These are phyloP conservation scores for Jaculus jaculus DNA, from an alignment of 2,113 vertebrate genomes.

Conservation along the genomic window DNA sequence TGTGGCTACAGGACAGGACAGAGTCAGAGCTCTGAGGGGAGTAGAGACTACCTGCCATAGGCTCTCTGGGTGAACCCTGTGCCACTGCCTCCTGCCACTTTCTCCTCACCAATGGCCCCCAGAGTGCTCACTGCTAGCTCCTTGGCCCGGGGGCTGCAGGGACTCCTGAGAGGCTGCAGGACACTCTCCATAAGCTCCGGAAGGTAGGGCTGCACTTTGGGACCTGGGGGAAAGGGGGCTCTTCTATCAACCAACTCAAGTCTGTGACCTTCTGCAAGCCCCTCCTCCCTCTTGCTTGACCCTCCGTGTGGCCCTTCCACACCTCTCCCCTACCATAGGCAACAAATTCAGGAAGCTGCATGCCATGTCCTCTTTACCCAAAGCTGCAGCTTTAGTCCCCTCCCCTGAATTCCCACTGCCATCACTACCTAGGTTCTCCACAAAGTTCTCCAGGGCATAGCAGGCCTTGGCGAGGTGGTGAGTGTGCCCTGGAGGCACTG, in stretches of 20 bases:
- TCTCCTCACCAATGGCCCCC: slow-evolving; percentile 90
- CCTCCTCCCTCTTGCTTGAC: background rate
- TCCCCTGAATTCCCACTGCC: background rate
- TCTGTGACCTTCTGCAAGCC: background rate
- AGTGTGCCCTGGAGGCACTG: slow-evolving; percentile 85
- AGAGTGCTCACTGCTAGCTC: slow-evolving; percentile 91
- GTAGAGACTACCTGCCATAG: rapidly evolving
- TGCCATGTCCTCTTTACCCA: background rate
- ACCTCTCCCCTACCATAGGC: background rate
- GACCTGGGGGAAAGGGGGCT: slow-evolving; percentile 77
- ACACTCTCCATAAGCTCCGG: slow-evolving; percentile 93
- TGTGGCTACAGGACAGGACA: slow-evolving; percentile 80
- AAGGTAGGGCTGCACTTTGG: slow-evolving; percentile 90
- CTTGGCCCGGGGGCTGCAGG: slow-evolving; percentile 87
- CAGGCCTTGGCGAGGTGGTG: slow-evolving; percentile 92
- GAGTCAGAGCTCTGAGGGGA: background rate
- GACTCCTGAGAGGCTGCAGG: slow-evolving; percentile 86
- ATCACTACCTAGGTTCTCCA: slow-evolving; percentile 90
- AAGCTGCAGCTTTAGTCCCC: background rate
- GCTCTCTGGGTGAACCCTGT: background rate
- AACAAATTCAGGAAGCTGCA: background rate
- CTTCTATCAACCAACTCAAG: background rate
- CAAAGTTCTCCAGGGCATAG: slow-evolving; percentile 94
- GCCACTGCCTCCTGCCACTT: background rate
- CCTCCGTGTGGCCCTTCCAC: too few species aligned